Conservation (phyloP, 2,113 vertebrate genomes). For the Pluvianellus socialis region DNA sequence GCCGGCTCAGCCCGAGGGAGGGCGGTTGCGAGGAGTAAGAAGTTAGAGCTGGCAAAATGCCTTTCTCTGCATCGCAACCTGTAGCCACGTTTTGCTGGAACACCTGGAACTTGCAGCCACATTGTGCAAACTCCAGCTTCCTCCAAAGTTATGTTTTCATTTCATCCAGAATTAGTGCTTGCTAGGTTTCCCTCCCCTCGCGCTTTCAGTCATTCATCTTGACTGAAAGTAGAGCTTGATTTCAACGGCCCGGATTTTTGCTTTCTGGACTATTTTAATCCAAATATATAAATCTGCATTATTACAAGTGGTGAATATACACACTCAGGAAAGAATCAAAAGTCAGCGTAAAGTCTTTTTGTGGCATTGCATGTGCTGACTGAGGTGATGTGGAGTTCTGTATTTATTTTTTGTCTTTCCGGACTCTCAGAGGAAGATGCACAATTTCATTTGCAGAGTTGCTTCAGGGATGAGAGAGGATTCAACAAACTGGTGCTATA, state of each 20-base stretch:
- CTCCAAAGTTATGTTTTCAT: rapidly evolving
- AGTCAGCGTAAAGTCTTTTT: neutral
- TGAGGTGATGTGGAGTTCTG: neutral
- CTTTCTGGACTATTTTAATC: neutral
- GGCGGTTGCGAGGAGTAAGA: neutral
- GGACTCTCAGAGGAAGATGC: neutral
- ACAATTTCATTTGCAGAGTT: constrained; percentile 31
- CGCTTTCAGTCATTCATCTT: neutral
- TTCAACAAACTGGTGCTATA: neutral
- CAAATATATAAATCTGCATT: neutral
- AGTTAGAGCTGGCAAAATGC: neutral
- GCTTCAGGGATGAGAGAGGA: neutral
- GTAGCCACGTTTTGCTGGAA: neutral
- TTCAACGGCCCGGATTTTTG: neutral
- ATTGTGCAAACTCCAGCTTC: neutral
- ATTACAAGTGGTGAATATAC: neutral
- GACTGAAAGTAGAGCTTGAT: neutral
- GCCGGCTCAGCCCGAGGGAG: neutral
- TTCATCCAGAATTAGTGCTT: neutral
- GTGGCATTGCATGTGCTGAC: neutral
- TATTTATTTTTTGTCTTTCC: neutral
- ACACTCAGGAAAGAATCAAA: neutral
- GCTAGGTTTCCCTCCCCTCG: neutral
- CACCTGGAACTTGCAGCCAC: rapidly evolving
- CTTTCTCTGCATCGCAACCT: neutral